These are phyloP conservation scores for Anoplius nigerrimus DNA, from an alignment of 2,888 invertebrate genomes.

Conservation along the genomic window DNA sequence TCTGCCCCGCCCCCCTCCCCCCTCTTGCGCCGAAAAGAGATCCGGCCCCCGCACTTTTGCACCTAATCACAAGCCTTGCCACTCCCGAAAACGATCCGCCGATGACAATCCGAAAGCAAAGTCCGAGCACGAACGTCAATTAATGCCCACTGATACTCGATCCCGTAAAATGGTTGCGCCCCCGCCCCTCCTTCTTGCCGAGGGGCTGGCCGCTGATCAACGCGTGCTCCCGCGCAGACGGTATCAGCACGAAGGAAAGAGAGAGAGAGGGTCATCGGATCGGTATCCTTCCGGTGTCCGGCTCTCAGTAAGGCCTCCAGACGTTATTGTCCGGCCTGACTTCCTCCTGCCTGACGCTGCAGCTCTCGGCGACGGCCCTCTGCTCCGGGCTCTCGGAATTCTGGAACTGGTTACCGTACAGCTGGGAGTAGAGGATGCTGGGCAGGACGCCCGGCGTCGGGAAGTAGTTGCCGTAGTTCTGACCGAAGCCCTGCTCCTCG, in stretches of 20 bases:
- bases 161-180: too few species aligned
- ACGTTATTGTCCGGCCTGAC: conserved; percentile 73
- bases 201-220: too few species aligned
- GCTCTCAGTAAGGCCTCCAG: conserved; percentile 72
- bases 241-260: too few species aligned
- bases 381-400: conserved; percentile 71
- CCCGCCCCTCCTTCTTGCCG: too few species aligned
- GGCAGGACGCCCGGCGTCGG: conserved; percentile 84
- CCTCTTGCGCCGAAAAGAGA: too few species aligned
- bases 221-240: too few species aligned
- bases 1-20: too few species aligned
- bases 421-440: conserved; percentile 88
- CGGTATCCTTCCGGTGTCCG: neutral
- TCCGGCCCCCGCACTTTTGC: too few species aligned
- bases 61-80: conserved; percentile 49
- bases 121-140: too few species aligned
- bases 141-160: too few species aligned
- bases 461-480: conserved; percentile 81
- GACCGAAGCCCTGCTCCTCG: conserved; percentile 81
- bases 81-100: conserved; percentile 1
- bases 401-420: conserved; percentile 80
- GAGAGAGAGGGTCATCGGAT: neutral
- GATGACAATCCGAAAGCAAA: neutral
- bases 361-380: conserved; percentile 69
- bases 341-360: conserved; percentile 70